These are phyloP conservation scores for Thera obeliscata DNA, from an alignment of 2,888 invertebrate species.

Conservation along the genomic window DNA sequence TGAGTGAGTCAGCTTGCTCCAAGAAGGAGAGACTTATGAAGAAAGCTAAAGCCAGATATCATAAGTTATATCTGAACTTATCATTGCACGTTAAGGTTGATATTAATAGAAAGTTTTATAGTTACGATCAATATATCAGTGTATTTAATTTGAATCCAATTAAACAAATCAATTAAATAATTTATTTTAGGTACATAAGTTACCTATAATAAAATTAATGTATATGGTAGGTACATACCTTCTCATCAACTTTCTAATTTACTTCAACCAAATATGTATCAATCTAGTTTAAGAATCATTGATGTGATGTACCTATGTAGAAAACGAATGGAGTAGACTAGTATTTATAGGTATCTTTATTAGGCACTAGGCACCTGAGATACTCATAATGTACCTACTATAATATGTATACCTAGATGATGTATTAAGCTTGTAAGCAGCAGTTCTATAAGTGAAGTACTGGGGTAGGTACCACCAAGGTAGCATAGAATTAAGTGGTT, in stretches of 20 bases:
- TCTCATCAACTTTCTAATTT: too few species aligned
- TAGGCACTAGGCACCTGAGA: background rate
- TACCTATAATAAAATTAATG: background rate
- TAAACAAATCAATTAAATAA: slow-evolving; percentile 42
- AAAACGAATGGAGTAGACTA: background rate
- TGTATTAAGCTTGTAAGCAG: too few species aligned
- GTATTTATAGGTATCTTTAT: background rate
- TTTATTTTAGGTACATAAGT: background rate
- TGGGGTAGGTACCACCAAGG: too few species aligned
- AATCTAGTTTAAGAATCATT: background rate
- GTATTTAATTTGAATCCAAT: slow-evolving; percentile 63
- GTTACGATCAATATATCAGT: slow-evolving; percentile 59
- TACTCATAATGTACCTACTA: background rate
- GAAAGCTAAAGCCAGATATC: slow-evolving; percentile 49
- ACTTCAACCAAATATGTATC: background rate
- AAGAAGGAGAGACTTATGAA: slow-evolving; percentile 53
- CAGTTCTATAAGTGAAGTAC: background rate
- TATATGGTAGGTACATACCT: background rate
- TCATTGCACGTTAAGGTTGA: slow-evolving; percentile 42
- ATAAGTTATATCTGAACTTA: slow-evolving; percentile 53
- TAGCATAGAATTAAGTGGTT: too few species aligned
- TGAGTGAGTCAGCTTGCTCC: slow-evolving; percentile 44
- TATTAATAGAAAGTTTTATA: slow-evolving; percentile 41
- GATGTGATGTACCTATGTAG: background rate
- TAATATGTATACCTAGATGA: background rate